Percentiles rank a stretch among this genome's conserved stretches.
Conservation (phyloP, 2,113 vertebrate species). For the Lepus americanus region DNA sequence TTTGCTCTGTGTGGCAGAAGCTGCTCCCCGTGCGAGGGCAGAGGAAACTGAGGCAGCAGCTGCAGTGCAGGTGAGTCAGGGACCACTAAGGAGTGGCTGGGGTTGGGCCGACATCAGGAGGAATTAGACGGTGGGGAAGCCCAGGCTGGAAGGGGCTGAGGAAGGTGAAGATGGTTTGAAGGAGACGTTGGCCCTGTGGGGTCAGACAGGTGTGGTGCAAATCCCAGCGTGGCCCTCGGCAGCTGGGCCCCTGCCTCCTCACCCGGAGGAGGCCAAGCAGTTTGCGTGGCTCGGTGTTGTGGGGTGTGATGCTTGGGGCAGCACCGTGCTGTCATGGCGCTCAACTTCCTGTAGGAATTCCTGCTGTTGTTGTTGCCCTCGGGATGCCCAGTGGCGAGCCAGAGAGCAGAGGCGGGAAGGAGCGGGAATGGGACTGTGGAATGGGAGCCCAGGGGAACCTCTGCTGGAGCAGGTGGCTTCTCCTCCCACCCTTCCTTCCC, state of each 20-base stretch:
- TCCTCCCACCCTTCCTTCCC: background rate
- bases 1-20: background rate
- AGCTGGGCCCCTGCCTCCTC: background rate
- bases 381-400: background rate
- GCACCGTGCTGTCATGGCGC: background rate
- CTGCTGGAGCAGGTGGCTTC: background rate
- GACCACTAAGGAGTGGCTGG: background rate
- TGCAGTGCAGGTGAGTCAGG: background rate
- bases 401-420: background rate
- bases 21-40: background rate
- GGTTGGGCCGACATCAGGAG: background rate
- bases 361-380: background rate
- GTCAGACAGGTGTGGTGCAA: background rate
- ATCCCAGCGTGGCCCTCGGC: background rate
- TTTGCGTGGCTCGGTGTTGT: background rate
- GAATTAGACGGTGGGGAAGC: background rate
- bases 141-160: background rate
- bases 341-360: background rate
- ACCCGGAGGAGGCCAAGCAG: background rate
- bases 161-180: background rate
- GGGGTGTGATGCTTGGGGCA: background rate
- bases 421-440: background rate
- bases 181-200: background rate
- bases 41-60: background rate
- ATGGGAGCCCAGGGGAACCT: background rate